Evolutionary conservation across 2,888 invertebrate species (phyloP).

Genomic region (Coenonympha arcania): DNA sequence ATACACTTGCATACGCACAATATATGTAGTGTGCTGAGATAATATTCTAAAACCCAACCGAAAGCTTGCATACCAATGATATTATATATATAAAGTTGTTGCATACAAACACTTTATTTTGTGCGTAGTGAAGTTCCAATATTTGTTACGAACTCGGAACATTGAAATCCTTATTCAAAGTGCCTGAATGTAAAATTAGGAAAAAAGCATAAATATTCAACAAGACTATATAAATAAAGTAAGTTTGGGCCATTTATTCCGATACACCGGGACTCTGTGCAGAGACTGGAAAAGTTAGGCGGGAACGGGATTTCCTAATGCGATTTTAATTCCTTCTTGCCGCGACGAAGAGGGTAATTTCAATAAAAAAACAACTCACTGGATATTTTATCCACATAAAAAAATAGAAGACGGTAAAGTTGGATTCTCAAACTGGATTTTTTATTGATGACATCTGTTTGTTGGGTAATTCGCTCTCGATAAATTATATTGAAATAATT

Average conservation of each 20-base stretch:
- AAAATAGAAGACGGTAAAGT: slow-evolving; percentile 35
- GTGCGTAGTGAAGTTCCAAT: slow-evolving; percentile 11
- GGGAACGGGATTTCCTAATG: slow-evolving; percentile 72
- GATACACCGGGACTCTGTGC: slow-evolving; percentile 67
- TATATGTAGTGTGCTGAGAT: no score
- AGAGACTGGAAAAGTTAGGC: slow-evolving; percentile 69
- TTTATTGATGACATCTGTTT: neutral
- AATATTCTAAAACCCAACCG: no score
- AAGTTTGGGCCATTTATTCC: slow-evolving; percentile 72
- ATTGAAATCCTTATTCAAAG: slow-evolving; percentile 51
- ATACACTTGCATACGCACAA: no score
- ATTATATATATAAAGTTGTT: neutral
- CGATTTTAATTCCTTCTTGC: slow-evolving; percentile 72
- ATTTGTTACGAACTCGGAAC: slow-evolving; percentile 16
- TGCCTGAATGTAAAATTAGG: slow-evolving; percentile 62
- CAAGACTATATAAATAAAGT: slow-evolving; percentile 69
- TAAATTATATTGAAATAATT: no score
- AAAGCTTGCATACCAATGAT: no score
- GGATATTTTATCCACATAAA: slow-evolving; percentile 46
- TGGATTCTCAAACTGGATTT: slow-evolving; percentile 18
- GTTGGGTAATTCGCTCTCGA: no score
- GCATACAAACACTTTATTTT: slow-evolving; percentile 8
- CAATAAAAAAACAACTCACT: slow-evolving; percentile 60
- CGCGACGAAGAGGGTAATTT: slow-evolving; percentile 66
- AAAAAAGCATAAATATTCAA: slow-evolving; percentile 69